Percentiles rank a stretch among this genome's conserved stretches.
Evolutionary conservation across 2,113 vertebrate genomes (phyloP).

Genomic region (Cyprinodon brontotheroides): DNA sequence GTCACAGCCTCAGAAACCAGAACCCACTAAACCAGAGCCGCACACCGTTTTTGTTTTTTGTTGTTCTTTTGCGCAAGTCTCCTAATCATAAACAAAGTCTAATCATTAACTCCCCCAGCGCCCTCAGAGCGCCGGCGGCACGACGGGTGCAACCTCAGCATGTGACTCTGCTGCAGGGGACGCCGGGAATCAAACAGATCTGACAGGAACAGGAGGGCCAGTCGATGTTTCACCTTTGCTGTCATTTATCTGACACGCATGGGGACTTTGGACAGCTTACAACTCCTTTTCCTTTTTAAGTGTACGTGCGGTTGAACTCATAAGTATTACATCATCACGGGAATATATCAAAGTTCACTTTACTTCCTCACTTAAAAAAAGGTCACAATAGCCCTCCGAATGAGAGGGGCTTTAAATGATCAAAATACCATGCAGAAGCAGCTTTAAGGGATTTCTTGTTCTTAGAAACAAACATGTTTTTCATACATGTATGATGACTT

Average conservation of each 20-base stretch:
- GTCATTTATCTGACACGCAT: conserved; percentile 28
- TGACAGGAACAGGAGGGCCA: conserved; percentile 16
- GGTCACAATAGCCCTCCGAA: conserved; percentile 30
- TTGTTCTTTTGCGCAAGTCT: conserved; percentile 61
- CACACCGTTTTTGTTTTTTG: conserved; percentile 14
- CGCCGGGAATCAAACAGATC: conserved; percentile 35
- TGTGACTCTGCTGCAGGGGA: conserved; percentile 45
- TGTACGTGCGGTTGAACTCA: neutral
- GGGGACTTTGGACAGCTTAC: conserved; percentile 30
- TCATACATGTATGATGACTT: conserved; percentile 13
- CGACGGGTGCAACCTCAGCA: conserved; percentile 40
- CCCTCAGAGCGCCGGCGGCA: conserved; percentile 40
- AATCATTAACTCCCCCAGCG: conserved; percentile 77
- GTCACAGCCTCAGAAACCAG: conserved; percentile 40
- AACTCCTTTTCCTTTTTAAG: neutral
- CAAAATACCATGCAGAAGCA: neutral
- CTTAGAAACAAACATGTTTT: conserved; percentile 8
- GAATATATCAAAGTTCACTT: conserved; percentile 47
- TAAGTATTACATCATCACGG: neutral
- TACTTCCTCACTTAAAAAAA: conserved; percentile 21
- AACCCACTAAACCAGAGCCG: conserved; percentile 45
- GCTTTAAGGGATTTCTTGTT: conserved; percentile 10
- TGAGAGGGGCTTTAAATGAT: conserved; percentile 7
- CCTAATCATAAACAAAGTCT: conserved; percentile 76
- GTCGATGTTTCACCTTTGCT: neutral